A percentile compares a stretch with the other conserved stretches of the same genome.
Conservation (phyloP, 1,140 invertebrate species). For the Pseudomyrmex cubaensis region DNA sequence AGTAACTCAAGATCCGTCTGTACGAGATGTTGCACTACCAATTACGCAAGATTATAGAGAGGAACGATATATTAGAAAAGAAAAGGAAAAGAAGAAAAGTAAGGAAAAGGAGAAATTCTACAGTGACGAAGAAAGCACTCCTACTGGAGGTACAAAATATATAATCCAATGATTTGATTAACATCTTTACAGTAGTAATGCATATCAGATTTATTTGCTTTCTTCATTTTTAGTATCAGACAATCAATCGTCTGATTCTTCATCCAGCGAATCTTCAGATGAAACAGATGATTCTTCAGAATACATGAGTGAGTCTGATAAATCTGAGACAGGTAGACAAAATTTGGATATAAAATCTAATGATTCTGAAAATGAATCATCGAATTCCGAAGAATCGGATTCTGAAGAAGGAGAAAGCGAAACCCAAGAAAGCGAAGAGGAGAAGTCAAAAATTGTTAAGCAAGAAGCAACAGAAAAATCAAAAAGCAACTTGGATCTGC, state of each 20-base stretch:
- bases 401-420: slow-evolving; percentile 80
- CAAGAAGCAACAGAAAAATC: slow-evolving; percentile 76
- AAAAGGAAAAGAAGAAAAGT: slow-evolving; percentile 80
- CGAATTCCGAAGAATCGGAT: slow-evolving; percentile 80
- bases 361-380: slow-evolving; percentile 78
- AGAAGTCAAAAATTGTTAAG: slow-evolving; percentile 60
- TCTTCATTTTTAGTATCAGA: slow-evolving; percentile 75
- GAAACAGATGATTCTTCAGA: slow-evolving; percentile 79
- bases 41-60: slow-evolving; percentile 66
- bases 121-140: slow-evolving; percentile 78
- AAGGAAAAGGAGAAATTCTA: slow-evolving; percentile 81
- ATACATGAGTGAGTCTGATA: slow-evolving; percentile 77
- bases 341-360: slow-evolving; percentile 69
- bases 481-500: slow-evolving; percentile 91
- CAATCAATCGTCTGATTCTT: slow-evolving; percentile 76
- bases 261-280: slow-evolving; percentile 78
- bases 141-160: slow-evolving; percentile 68
- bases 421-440: slow-evolving; percentile 71
- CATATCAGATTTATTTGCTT: background rate
- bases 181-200: too few species aligned
- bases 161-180: too few species aligned
- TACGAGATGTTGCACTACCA: slow-evolving; percentile 90
- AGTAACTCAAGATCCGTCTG: slow-evolving; percentile 90
- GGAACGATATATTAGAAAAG: slow-evolving; percentile 73
- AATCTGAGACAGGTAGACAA: slow-evolving; percentile 77